Conservation (phyloP, 2,113 vertebrate species). For the Microcebus griseorufus region DNA sequence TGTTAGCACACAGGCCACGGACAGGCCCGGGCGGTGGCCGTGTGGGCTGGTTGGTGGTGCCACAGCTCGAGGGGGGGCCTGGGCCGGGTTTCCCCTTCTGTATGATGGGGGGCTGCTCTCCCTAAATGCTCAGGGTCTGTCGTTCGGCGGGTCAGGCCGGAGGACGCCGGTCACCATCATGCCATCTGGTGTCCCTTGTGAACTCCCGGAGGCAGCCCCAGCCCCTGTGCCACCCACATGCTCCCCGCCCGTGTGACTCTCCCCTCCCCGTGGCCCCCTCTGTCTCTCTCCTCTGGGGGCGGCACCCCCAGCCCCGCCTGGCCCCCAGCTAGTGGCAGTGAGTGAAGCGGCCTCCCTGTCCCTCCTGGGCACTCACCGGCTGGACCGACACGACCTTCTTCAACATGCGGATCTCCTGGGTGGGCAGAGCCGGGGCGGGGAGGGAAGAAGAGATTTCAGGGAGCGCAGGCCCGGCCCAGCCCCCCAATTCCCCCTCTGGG, state of each 20-base stretch:
- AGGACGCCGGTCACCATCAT: fast-evolving
- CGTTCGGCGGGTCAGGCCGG: fast-evolving
- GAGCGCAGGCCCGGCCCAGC: background rate
- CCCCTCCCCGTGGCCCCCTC: no score
- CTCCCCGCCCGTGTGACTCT: background rate
- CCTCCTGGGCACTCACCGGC: conserved; percentile 87
- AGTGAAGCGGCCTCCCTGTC: no score
- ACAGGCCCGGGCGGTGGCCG: fast-evolving
- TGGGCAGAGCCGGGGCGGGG: background rate
- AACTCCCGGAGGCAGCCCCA: fast-evolving
- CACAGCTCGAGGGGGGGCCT: fast-evolving
- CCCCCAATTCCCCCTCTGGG: no score
- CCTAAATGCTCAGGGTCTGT: fast-evolving
- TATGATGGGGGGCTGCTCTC: fast-evolving
- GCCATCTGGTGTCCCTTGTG: background rate
- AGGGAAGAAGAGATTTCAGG: background rate
- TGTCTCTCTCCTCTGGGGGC: background rate
- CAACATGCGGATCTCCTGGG: conserved; percentile 80
- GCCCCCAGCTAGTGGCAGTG: background rate
- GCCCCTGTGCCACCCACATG: background rate
- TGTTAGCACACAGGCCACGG: fast-evolving
- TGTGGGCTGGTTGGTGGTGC: fast-evolving
- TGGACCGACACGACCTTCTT: conserved; percentile 88
- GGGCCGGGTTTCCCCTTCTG: background rate
- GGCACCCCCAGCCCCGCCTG: no score